Conservation (phyloP, 2,113 vertebrate genomes). For the Prunella himalayana region DNA sequence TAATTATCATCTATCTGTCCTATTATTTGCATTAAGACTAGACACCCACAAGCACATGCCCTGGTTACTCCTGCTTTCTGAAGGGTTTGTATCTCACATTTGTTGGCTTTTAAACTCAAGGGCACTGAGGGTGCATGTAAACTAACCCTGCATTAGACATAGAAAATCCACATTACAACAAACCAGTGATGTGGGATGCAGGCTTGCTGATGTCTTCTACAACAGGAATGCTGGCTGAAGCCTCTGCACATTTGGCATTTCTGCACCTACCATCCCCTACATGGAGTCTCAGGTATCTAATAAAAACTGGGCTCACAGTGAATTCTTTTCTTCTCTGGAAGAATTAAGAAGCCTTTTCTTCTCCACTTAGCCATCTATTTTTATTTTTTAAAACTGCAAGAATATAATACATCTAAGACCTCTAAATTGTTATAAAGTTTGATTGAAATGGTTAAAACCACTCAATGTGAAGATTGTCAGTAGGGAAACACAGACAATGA, state of each 20-base stretch:
- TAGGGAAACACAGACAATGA: background rate
- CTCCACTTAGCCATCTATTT: background rate
- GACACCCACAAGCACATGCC: background rate
- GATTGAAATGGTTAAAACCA: background rate
- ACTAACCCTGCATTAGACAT: background rate
- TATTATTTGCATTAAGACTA: background rate
- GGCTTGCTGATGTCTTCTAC: background rate
- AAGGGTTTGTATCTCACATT: background rate
- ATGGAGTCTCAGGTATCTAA: background rate
- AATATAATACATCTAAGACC: background rate
- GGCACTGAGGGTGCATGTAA: background rate
- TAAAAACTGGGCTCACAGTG: background rate
- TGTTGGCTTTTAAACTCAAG: background rate
- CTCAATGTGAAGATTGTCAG: background rate
- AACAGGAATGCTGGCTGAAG: background rate
- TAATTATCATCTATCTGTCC: background rate
- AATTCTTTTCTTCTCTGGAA: background rate
- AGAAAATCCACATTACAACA: background rate
- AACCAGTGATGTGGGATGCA: background rate
- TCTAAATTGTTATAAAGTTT: background rate
- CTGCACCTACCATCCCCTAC: background rate
- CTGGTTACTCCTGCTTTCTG: background rate
- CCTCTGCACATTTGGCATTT: background rate
- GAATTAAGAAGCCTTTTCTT: background rate
- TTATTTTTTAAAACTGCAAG: background rate